A percentile compares a stretch with the other conserved stretches of the same genome.
phyloP scores from a whole-genome alignment of 2,113 vertebrate species.

The Hirundichthys speculiger region DNA sequence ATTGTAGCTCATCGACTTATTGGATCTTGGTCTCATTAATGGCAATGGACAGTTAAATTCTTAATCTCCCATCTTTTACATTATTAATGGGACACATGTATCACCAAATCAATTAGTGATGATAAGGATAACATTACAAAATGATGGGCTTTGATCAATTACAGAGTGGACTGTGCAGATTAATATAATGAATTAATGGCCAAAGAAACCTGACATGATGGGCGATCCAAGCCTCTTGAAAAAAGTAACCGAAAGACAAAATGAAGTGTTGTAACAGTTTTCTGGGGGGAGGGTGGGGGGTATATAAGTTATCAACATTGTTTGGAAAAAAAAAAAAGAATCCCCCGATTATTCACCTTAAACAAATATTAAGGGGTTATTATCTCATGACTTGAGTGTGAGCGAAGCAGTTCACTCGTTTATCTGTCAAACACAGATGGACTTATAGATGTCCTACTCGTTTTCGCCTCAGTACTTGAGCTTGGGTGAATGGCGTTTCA shows the following conservation, averaged over 20 bases:
- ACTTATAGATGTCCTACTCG: too few relatives aligned
- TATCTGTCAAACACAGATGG: too few relatives aligned
- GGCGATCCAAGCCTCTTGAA: neutral
- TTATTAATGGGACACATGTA: slow-evolving; percentile 75
- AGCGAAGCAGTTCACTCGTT: too few relatives aligned
- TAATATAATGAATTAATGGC: slow-evolving; percentile 51
- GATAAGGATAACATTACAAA: slow-evolving; percentile 76
- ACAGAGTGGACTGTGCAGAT: slow-evolving; percentile 27
- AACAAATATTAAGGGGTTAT: too few relatives aligned
- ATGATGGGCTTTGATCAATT: slow-evolving; percentile 71
- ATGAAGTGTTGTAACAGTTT: neutral
- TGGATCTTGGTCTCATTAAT: slow-evolving; percentile 80
- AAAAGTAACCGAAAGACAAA: slow-evolving; percentile 11
- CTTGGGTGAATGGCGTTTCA: too few relatives aligned
- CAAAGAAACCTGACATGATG: slow-evolving; percentile 23
- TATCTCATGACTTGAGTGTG: too few relatives aligned
- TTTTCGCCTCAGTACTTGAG: too few relatives aligned
- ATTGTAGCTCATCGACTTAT: slow-evolving; percentile 75
- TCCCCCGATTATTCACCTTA: too few relatives aligned
- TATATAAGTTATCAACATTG: too few relatives aligned
- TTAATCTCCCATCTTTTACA: slow-evolving; percentile 74
- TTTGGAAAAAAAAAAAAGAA: too few relatives aligned
- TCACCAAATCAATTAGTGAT: slow-evolving; percentile 81
- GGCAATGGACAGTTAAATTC: slow-evolving; percentile 79
- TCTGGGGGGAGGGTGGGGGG: too few relatives aligned